Evolutionary conservation across 1,140 invertebrate genomes (phyloP).

Genomic region (Nephila pilipes): DNA sequence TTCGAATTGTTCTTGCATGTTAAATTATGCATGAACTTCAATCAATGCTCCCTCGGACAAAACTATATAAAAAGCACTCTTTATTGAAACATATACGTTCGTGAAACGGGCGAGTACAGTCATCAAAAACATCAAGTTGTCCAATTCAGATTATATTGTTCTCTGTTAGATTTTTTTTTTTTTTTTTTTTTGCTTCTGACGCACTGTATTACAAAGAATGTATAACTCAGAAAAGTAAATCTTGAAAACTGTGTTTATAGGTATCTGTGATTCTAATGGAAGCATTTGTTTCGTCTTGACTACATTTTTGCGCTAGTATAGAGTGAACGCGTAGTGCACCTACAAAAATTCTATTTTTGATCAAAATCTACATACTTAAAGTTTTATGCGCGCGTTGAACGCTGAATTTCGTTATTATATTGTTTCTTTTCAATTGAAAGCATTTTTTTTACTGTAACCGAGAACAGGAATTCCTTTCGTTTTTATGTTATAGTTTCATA

Average conservation of each 20-base stretch:
- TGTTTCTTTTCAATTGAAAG: too few species aligned
- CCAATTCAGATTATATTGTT: neutral
- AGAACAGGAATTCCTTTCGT: too few species aligned
- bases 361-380: neutral
- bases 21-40: constrained; percentile 10
- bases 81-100: neutral
- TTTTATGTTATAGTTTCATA: too few species aligned
- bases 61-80: neutral
- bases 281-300: neutral
- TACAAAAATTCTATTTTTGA: neutral
- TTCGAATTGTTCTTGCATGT: neutral
- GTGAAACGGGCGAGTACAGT: neutral
- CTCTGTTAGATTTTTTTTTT: neutral
- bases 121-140: constrained; percentile 21
- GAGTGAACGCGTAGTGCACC: neutral
- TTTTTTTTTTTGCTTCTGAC: neutral
- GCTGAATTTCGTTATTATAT: neutral
- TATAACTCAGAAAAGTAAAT: neutral
- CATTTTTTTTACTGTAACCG: too few species aligned
- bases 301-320: too few species aligned
- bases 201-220: neutral
- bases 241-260: neutral
- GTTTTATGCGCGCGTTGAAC: neutral
- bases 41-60: neutral
- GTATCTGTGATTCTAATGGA: neutral